These are phyloP conservation scores for Leptobrachium ailaonicum DNA, from an alignment of 2,113 vertebrate species.

Conservation along the genomic window DNA sequence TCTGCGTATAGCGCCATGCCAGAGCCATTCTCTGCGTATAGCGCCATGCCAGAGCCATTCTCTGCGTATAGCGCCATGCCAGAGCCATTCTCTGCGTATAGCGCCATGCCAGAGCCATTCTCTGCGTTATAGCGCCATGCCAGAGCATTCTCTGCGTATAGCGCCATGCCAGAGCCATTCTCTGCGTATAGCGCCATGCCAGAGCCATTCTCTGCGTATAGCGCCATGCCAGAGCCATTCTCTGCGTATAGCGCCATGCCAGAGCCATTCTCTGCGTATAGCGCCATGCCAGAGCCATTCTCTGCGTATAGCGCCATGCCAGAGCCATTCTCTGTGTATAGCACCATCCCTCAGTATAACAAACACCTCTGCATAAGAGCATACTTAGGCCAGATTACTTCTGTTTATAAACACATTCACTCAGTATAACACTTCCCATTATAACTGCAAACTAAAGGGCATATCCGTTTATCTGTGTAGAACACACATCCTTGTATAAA, in stretches of 20 bases:
- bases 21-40: background rate
- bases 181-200: background rate
- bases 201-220: background rate
- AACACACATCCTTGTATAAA: background rate
- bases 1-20: too few species aligned
- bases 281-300: background rate
- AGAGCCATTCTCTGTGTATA: background rate
- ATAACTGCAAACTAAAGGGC: too few species aligned
- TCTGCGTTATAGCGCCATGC: background rate
- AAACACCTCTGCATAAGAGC: background rate
- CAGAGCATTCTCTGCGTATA: background rate
- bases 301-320: background rate
- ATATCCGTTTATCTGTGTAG: background rate
- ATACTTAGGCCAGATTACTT: too few species aligned
- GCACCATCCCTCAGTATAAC: background rate
- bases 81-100: background rate
- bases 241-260: background rate
- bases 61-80: background rate
- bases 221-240: background rate
- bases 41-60: background rate
- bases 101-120: background rate
- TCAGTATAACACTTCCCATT: background rate
- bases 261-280: background rate
- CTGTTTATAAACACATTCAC: background rate
- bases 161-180: background rate